Conservation (phyloP, 2,888 invertebrate species). For the Rhingia campestris region DNA sequence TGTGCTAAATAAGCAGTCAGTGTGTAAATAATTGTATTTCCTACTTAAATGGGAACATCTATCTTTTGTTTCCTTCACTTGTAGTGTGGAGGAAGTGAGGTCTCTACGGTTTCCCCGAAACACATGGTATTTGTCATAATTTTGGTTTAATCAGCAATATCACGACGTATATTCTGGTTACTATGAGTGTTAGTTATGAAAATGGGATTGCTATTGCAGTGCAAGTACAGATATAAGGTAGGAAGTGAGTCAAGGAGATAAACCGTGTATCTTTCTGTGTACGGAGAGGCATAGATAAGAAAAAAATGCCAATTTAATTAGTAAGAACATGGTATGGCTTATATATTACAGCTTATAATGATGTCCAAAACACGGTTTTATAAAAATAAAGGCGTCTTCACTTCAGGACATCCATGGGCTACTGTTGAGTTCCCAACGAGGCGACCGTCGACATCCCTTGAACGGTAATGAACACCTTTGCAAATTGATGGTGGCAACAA, state of each 20-base stretch:
- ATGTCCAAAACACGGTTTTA: no score
- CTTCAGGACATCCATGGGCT: no score
- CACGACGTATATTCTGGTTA: background rate
- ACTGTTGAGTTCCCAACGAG: no score
- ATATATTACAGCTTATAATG: no score
- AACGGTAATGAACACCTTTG: no score
- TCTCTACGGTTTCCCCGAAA: conserved; percentile 13
- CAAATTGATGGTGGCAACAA: no score
- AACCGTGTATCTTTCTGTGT: background rate
- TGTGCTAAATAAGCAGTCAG: conserved; percentile 32
- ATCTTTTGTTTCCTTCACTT: background rate
- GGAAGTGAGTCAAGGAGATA: background rate
- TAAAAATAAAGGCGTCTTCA: no score
- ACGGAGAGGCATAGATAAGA: no score
- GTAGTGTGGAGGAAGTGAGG: background rate
- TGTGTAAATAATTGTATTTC: background rate
- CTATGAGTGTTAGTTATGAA: background rate
- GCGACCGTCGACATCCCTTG: no score
- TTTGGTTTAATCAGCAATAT: background rate
- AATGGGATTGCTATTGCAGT: background rate
- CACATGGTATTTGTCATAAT: background rate
- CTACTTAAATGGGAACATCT: conserved; percentile 1
- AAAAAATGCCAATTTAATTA: no score
- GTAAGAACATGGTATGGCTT: no score
- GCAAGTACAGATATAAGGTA: no score